A percentile compares a stretch with the other conserved stretches of the same genome.
Evolutionary conservation across 1,140 invertebrate genomes (phyloP).

Genomic region (Drosophila rhopaloa): DNA sequence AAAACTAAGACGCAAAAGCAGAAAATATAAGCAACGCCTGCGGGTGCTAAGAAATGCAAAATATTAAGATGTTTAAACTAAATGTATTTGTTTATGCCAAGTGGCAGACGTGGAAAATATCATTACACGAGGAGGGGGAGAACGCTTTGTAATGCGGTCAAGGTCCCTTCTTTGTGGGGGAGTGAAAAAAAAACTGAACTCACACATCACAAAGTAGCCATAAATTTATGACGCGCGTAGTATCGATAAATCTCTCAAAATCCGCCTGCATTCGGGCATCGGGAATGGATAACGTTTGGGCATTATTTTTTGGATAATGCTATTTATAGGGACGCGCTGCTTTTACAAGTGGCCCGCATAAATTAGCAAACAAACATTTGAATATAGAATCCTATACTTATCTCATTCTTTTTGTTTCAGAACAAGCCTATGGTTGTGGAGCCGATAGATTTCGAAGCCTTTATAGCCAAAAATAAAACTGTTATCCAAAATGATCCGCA

Average conservation of each 20-base stretch:
- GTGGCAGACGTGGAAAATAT: constrained; percentile 54
- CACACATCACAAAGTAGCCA: constrained; percentile 49
- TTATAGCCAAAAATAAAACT: constrained; percentile 95
- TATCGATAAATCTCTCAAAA: constrained; percentile 67
- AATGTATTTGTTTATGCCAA: constrained; percentile 70
- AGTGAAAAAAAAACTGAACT: neutral
- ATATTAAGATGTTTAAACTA: constrained; percentile 52
- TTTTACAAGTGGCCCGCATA: constrained; percentile 77
- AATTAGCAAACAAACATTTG: constrained; percentile 66
- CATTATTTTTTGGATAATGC: constrained; percentile 14
- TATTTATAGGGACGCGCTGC: constrained; percentile 55
- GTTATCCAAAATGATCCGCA: constrained; percentile 96
- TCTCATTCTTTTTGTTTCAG: constrained; percentile 86
- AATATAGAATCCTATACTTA: constrained; percentile 7
- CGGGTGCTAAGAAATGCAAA: constrained; percentile 41
- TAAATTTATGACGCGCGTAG: constrained; percentile 73
- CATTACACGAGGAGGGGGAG: constrained; percentile 36
- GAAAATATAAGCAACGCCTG: constrained; percentile 15
- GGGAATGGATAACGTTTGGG: constrained; percentile 37
- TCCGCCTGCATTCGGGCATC: constrained; percentile 26
- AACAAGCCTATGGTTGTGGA: constrained; percentile 91
- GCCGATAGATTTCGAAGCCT: constrained; percentile 95
- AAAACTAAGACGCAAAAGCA: constrained; percentile 40
- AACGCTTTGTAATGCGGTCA: constrained; percentile 67
- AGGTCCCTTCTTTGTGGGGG: constrained; percentile 41